These are phyloP conservation scores for Sciurus vulgaris DNA, from an alignment of 2,797 vertebrate species.

Conservation along the genomic window DNA sequence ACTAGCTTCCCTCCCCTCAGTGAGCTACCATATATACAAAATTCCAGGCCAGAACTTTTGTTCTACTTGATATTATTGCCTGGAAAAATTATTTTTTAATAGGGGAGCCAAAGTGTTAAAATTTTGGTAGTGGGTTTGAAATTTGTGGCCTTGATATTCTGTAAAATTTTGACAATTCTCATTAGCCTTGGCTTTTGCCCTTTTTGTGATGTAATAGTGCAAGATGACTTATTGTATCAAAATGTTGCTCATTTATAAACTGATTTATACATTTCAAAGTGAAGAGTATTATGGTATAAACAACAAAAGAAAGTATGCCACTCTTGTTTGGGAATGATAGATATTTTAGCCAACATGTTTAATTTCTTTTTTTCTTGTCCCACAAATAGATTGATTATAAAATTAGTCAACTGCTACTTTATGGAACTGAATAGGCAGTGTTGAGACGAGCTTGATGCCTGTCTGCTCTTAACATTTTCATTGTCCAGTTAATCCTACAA, in stretches of 20 bases:
- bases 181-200: not conserved
- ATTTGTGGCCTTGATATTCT: not conserved
- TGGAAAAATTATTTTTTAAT: slow-evolving; percentile 23
- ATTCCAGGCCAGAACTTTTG: slow-evolving; percentile 41
- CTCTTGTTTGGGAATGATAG: not conserved
- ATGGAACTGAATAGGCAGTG: slow-evolving; percentile 38
- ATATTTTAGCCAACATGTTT: slow-evolving; percentile 21
- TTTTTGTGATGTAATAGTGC: slow-evolving; percentile 53
- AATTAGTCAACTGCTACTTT: slow-evolving; percentile 30
- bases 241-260: slow-evolving; percentile 51
- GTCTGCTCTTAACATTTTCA: slow-evolving; percentile 25
- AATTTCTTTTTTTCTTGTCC: not conserved
- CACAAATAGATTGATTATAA: slow-evolving; percentile 38
- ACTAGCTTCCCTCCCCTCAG: not conserved
- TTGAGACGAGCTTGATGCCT: slow-evolving; percentile 32
- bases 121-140: slow-evolving; percentile 51
- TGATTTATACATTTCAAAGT: slow-evolving; percentile 48
- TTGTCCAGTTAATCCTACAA: slow-evolving; percentile 4
- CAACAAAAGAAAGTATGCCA: not conserved
- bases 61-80: slow-evolving; percentile 44
- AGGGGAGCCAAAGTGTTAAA: slow-evolving; percentile 44
- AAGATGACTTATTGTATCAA: slow-evolving; percentile 48
- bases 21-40: slow-evolving; percentile 24
- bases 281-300: not conserved
- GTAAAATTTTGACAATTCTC: slow-evolving; percentile 59